phyloP scores from a whole-genome alignment of 2,113 vertebrate genomes.

The Bettongia penicillata region DNA sequence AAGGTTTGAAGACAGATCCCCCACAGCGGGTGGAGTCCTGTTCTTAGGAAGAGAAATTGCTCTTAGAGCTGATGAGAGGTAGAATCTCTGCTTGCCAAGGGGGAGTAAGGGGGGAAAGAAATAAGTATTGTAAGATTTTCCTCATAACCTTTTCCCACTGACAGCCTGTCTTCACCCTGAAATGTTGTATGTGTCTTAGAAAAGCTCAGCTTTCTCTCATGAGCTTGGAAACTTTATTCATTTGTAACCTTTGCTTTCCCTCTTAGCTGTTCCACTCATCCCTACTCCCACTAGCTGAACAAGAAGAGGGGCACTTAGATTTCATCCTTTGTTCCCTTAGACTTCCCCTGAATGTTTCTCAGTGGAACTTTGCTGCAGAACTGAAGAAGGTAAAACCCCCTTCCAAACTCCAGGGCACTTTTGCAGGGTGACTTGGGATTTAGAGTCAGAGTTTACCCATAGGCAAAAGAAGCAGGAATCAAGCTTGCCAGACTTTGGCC shows the following conservation, averaged over 20 bases:
- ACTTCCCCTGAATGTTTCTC: not conserved
- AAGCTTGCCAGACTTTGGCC: not conserved
- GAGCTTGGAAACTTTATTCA: not conserved
- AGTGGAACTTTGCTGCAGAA: not conserved
- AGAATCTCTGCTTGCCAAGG: not conserved
- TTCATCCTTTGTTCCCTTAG: not conserved
- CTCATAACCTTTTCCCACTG: not conserved
- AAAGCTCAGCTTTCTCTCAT: not conserved
- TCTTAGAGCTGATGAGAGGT: not conserved
- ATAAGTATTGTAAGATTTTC: not conserved
- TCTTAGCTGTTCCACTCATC: not conserved
- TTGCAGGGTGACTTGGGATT: not conserved
- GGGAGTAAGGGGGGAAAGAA: not conserved
- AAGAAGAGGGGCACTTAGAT: not conserved
- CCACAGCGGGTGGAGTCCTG: not conserved
- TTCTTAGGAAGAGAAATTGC: not conserved
- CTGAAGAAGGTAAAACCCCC: not conserved
- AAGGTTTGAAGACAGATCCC: not conserved
- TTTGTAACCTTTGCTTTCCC: not conserved
- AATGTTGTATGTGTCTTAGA: not conserved
- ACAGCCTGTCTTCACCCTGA: not conserved
- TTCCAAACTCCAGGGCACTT: not conserved
- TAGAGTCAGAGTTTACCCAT: not conserved
- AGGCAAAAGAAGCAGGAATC: not conserved
- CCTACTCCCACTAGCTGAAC: not conserved